Evolutionary conservation across 2,888 invertebrate genomes (phyloP), one percentile per base, ranked within the genome.

Genomic region (Brachyopa scutellaris): DNA sequence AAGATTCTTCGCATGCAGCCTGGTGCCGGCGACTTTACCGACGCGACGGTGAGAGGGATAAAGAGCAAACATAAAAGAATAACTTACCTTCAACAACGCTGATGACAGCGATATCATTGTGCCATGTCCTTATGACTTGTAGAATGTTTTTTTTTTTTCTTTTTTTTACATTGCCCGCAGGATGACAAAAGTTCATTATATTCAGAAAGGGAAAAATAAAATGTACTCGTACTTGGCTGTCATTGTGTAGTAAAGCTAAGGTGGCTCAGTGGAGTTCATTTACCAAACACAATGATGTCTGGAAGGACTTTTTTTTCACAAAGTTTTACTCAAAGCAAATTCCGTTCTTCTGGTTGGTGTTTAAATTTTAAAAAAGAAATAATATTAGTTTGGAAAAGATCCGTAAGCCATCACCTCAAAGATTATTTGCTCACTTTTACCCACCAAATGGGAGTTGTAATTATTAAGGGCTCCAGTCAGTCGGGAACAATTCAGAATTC

Each of bases 61-160:
- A n/a, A n/a, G n/a, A n/a, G n/a, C 26, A 38, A 42, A 19, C 7
- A 70, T 31, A 33, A 59, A 51, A 51, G 53, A 42, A 53, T 42
- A 31, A 53, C 49, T 59, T 51, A 61, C 70, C 72, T 62, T 42
- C 61, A 42, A 21, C 61, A 53, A 53, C 51, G 61, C 33, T 42
- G 29, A 8, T 51, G 70, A 72, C 61, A 62, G 72, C 51, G 62
- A 45, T 61, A 17, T 38, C 61, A 42, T 61, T 61, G 51, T 61
- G 17, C 5, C n/a, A 53, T 23, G 36, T 61, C 31, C 51, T 61
- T 31, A 70, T 70, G 59, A 59, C 49, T 70, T 70, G 47, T 31
- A 19, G 40, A 33, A 53, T 6, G 6, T 33, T n/a, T 4, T 11
- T 53, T 40, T 38, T 17, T 33, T 26, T 21, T 40, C 40, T 23